Evolutionary conservation across 1,140 invertebrate genomes (phyloP).

Genomic region (Zaprionus lachaisei): DNA sequence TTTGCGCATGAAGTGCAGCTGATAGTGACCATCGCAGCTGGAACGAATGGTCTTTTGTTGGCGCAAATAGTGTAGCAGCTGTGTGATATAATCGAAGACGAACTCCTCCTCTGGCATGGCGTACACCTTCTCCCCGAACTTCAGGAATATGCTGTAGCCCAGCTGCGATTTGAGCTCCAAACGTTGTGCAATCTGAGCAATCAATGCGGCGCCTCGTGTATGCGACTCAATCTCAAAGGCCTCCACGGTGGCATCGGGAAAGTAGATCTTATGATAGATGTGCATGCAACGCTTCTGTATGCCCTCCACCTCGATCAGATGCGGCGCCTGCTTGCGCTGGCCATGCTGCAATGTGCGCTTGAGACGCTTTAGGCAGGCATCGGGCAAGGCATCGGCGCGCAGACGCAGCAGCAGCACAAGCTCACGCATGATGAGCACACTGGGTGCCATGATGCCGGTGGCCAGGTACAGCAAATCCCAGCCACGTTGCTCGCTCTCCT

Average conservation of each 20-base stretch:
- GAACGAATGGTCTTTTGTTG: constrained; percentile 91
- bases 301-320: constrained; percentile 97
- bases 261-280: constrained; percentile 96
- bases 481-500: constrained; percentile 94
- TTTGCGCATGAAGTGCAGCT: constrained; percentile 99
- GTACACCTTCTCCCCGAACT: constrained; percentile 94
- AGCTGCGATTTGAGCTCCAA: constrained; percentile 90
- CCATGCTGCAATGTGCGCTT: constrained; percentile 92
- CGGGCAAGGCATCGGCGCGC: constrained; percentile 90
- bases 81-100: constrained; percentile 97
- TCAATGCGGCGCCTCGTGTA: constrained; percentile 94
- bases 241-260: constrained; percentile 96
- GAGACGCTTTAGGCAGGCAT: constrained; percentile 92
- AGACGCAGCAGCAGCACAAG: constrained; percentile 91
- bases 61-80: constrained; percentile 94
- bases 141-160: constrained; percentile 96
- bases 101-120: constrained; percentile 96
- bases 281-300: constrained; percentile 97
- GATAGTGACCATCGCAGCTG: constrained; percentile 88
- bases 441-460: constrained; percentile 93
- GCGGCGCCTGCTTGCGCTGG: constrained; percentile 94
- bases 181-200: constrained; percentile 91
- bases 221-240: constrained; percentile 92
- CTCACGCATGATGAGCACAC: constrained; percentile 86
- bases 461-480: constrained; percentile 97